Conservation (phyloP, 2,113 vertebrate genomes). For the Chauna torquata region DNA sequence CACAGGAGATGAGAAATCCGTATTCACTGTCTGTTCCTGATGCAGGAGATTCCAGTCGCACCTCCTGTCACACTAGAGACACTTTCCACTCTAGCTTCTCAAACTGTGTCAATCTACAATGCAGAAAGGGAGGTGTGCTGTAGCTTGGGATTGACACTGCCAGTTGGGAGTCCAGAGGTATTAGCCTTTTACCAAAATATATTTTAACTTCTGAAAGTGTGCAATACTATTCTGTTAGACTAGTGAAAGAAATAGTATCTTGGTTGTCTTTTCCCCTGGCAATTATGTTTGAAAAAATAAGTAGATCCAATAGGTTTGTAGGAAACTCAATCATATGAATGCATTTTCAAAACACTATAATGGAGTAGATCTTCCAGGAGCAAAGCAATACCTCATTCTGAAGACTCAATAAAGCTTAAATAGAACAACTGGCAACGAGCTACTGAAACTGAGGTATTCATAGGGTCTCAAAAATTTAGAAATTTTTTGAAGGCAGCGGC, state of each 20-base stretch:
- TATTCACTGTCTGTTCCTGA: background rate
- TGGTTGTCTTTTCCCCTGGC: background rate
- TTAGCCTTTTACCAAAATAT: background rate
- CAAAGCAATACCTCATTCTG: background rate
- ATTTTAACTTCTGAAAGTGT: background rate
- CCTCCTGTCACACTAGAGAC: background rate
- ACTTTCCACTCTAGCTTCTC: background rate
- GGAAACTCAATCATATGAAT: background rate
- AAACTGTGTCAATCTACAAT: background rate
- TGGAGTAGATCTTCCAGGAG: background rate
- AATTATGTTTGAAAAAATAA: background rate
- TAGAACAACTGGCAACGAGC: background rate
- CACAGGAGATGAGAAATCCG: background rate
- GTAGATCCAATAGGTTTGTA: background rate
- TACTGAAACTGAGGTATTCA: background rate
- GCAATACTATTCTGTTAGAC: background rate
- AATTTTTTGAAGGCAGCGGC: background rate
- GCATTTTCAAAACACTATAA: background rate
- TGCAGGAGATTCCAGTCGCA: background rate
- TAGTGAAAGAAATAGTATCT: background rate
- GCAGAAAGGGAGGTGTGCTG: background rate
- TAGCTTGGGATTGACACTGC: background rate
- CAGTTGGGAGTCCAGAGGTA: background rate
- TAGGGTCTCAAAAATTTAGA: background rate
- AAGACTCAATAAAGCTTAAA: background rate